Evolutionary conservation across 2,113 vertebrate genomes (phyloP).

Genomic region (Raja brachyura): DNA sequence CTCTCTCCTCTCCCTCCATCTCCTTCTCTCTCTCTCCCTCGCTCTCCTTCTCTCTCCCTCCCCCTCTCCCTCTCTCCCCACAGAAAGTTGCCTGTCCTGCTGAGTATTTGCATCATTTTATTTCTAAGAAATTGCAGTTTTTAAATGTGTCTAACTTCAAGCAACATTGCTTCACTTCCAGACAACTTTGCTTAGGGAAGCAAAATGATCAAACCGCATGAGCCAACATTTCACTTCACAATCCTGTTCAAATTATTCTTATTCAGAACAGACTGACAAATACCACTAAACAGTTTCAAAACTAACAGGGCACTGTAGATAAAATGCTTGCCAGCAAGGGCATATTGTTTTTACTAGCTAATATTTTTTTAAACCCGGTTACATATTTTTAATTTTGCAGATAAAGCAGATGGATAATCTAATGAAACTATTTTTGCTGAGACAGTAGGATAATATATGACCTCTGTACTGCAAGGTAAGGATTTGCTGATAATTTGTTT

Average conservation of each 20-base stretch:
- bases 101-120: no score
- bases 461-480: no score
- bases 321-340: neutral
- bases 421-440: neutral
- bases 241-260: neutral
- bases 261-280: neutral
- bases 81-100: no score
- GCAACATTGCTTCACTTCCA: neutral
- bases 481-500: neutral
- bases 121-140: no score
- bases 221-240: neutral
- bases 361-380: neutral
- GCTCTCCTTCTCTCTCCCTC: no score
- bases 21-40: no score
- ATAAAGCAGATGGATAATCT: neutral
- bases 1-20: no score
- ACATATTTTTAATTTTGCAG: neutral
- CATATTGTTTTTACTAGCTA: neutral
- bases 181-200: neutral
- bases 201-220: neutral
- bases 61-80: no score
- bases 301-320: neutral
- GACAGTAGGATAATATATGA: neutral
- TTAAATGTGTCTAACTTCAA: no score
- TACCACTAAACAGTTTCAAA: neutral